Evolutionary conservation across 1,140 invertebrate genomes (phyloP).

Genomic region (Neodiprion lecontei): DNA sequence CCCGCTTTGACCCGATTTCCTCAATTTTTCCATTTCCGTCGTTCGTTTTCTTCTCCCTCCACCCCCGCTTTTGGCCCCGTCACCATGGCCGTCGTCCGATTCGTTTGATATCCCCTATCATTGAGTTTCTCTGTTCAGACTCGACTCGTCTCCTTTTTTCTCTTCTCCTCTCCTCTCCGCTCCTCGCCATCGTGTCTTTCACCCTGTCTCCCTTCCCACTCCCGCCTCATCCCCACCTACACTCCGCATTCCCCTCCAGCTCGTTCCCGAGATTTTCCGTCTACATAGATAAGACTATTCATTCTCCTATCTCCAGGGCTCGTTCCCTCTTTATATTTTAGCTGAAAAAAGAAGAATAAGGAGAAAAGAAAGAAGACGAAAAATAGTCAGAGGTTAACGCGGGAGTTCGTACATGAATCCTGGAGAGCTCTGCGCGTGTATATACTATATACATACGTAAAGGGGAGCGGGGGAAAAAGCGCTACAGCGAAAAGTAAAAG

Average conservation of each 20-base stretch:
- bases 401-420: background rate
- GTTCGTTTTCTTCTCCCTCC: background rate
- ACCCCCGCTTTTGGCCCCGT: background rate
- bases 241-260: background rate
- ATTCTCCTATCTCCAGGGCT: background rate
- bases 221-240: background rate
- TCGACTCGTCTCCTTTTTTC: background rate
- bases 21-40: slow-evolving; percentile 7
- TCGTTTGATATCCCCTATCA: slow-evolving; percentile 1
- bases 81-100: background rate
- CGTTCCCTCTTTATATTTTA: background rate
- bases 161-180: background rate
- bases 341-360: background rate
- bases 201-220: background rate
- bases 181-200: too few species aligned
- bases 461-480: too few species aligned
- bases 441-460: too few species aligned
- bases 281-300: background rate
- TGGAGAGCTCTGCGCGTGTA: too few species aligned
- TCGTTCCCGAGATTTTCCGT: background rate
- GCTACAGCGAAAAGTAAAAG: background rate
- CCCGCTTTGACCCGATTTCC: slow-evolving; percentile 2
- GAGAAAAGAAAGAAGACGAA: background rate
- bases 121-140: background rate
- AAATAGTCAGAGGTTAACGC: background rate